phyloP scores from a whole-genome alignment of 2,888 invertebrate genomes.

The Cordilura impudica region DNA sequence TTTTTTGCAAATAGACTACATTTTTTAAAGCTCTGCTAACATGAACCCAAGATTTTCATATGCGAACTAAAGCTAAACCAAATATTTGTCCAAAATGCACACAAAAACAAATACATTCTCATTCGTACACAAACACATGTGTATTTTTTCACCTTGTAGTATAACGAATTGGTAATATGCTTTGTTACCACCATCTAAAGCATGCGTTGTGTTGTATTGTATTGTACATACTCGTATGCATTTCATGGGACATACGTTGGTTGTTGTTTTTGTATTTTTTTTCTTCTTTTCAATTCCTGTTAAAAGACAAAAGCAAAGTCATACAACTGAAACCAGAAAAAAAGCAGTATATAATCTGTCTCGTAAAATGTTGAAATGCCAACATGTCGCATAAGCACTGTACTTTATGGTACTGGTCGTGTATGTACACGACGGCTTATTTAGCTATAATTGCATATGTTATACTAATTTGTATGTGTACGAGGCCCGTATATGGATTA shows the following conservation, averaged over 20 bases:
- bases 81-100: background rate
- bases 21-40: background rate
- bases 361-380: constrained; percentile 1
- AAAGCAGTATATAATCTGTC: background rate
- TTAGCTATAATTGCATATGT: background rate
- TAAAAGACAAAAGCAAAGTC: background rate
- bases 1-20: background rate
- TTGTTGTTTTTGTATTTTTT: background rate
- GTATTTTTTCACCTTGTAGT: background rate
- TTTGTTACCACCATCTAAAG: constrained; percentile 16
- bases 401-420: background rate
- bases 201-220: background rate
- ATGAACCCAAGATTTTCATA: background rate
- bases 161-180: constrained; percentile 17
- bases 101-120: background rate
- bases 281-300: background rate
- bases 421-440: background rate
- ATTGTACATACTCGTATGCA: no score
- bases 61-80: background rate
- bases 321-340: background rate
- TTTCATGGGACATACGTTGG: constrained; percentile 7
- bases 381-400: constrained; percentile 23
- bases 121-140: background rate
- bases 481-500: no score
- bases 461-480: no score